Evolutionary conservation across 2,888 invertebrate genomes (phyloP).

Genomic region (Drosophila fulvimacula): DNA sequence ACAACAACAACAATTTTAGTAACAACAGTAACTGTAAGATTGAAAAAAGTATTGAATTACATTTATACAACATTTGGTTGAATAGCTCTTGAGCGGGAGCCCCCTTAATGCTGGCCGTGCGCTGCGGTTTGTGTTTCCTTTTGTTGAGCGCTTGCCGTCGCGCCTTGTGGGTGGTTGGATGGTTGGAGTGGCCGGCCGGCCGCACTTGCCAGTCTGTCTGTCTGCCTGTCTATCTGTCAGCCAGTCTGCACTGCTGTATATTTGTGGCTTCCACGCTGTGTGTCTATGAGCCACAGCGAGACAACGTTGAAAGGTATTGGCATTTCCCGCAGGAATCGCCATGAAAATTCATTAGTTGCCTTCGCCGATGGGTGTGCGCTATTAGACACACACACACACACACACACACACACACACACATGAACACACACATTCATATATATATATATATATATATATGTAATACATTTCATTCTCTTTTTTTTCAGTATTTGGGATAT

Average conservation of each 20-base stretch:
- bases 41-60: conserved; percentile 80
- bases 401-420: background rate
- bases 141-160: conserved; percentile 46
- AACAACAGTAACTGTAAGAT: conserved; percentile 51
- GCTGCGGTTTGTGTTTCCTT: conserved; percentile 75
- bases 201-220: conserved; percentile 26
- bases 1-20: conserved; percentile 12
- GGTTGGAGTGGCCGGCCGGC: conserved; percentile 16
- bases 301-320: conserved; percentile 44
- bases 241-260: conserved; percentile 26
- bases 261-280: conserved; percentile 61
- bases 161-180: conserved; percentile 39
- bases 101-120: conserved; percentile 26
- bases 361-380: conserved; percentile 43
- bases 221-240: conserved; percentile 14
- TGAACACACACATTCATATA: background rate
- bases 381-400: conserved; percentile 23
- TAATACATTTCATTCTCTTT: conserved; percentile 19
- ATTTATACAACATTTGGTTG: conserved; percentile 78
- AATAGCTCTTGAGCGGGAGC: conserved; percentile 60
- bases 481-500: background rate
- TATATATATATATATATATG: background rate
- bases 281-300: conserved; percentile 35
- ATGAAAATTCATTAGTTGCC: conserved; percentile 79
- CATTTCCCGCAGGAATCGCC: conserved; percentile 73